Base-by-base conservation (phyloP, 2,888 invertebrate species). In the Chrysotoxum bicinctum region DNA sequence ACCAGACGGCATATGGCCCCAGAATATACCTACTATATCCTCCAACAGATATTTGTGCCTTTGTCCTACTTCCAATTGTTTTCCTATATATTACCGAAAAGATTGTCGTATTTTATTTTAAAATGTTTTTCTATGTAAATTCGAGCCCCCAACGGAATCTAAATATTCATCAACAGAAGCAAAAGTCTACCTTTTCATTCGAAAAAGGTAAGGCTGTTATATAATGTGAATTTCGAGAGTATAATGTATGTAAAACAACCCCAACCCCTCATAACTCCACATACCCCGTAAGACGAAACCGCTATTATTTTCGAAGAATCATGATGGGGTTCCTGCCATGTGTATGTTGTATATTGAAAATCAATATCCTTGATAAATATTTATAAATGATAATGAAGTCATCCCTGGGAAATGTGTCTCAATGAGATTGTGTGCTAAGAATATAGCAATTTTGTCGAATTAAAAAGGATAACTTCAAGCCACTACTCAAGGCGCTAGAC, bases 301-400 rank as follows among this genome's bases (percentile, higher is more conserved):
- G 56, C 70, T 40, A 40, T 62, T 78, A 43, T 64, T 54, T 74
- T 48, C 10, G n/a, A 50, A 50, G 32, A 66, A 37, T 66, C 66
- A 66, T 66, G 66, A 50, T 66, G 50, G 66, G 50, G 66, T 26
- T 62, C 10, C 26, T 62, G 40, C 32, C 45, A 45, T 45, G 26
- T 52, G 21, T 68, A 48, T 66, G 66, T 66, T 72, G 52, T 84
- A 60, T 81, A 72, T 62, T 85, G 76, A 82, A 82, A 82, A 86
- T 81, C 86, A 86, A 86, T 86, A 86, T 74, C 64, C 70, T 86
- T 81, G 82, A 86, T 86, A 86, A 86, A 86, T 86, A 86, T 86
- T 86, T 86, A 82, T 82, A 78, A 86, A 86, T 86, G 82, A 82
- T 86, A 86, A 86, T 86, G 86, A 86, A 86, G 85, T 73, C 81